Base-by-base conservation (phyloP, 2,888 invertebrate genomes). In the Galerucella pusilla region DNA sequence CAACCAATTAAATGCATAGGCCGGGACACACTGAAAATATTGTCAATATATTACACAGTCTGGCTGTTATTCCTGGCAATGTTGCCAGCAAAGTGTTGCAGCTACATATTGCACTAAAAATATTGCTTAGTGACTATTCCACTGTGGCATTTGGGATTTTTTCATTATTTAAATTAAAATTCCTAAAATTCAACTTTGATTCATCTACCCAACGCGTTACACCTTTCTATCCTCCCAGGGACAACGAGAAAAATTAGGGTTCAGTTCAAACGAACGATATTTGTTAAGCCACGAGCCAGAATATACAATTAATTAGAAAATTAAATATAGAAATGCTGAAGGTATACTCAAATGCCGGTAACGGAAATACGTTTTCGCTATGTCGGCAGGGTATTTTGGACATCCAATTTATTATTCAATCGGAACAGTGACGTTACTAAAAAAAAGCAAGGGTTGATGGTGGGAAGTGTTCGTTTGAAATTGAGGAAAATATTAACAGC, bases 251-350 rank as follows among this genome's bases (percentile, higher is more conserved):
- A 63, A 63, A 45, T 45, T 63, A 16, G 42, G 63, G 63, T 46
- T 45, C 46, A 57, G 1, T 46, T n/a, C 9, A 64, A 45, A 16
- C 63, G 69, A 74, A 11, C 64, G 20, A 45, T 64, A 64, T 73
- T 67, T 73, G 72, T 77, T 76, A 64, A 64, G 63, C 63, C 69
- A 66, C 45, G 59, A 60, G 68, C 63, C 74, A 28, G 46, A 69
- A 66, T 66, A 46, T 74, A 69, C 67, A 77, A 74, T 70, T 77
- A 77, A 74, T 74, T 69, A 70, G 72, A 66, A 74, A 74, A 77
- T 77, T 72, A 74, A 77, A 74, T 77, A 74, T 77, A 73, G 74
- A 74, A 71, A 66, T 72, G 70, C 67, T 74, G 61, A 67, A 69
- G 60, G 61, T 65, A n/a, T n/a, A 49, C 61, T 9, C 10, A 42